phyloP scores from a whole-genome alignment of 1,140 invertebrate genomes.

The Chionoecetes opilio region DNA sequence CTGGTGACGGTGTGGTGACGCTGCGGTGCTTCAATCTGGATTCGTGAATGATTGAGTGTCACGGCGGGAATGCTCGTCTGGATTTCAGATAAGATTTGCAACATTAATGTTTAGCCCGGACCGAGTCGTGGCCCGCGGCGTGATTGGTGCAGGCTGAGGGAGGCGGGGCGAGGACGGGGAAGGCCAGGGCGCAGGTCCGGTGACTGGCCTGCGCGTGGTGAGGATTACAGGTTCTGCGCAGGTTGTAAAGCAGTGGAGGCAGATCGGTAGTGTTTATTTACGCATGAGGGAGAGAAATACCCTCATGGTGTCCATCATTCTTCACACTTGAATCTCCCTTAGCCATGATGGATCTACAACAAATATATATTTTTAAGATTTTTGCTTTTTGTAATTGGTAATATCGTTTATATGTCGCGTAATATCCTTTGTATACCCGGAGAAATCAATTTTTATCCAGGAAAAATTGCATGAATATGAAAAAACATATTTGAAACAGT shows the following conservation, averaged over 20 bases:
- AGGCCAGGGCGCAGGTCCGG: background rate
- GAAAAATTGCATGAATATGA: too few species aligned
- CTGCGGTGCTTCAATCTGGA: background rate
- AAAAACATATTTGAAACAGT: too few species aligned
- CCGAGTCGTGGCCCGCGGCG: background rate
- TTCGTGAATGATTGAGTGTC: background rate
- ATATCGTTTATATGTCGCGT: too few species aligned
- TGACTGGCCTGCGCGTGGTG: background rate
- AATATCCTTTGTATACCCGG: too few species aligned
- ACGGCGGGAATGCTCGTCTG: background rate
- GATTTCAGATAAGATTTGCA: conserved; percentile 30
- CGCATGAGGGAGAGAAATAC: background rate
- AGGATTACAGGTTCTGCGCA: background rate
- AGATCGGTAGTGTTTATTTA: conserved; percentile 11
- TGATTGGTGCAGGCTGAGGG: background rate
- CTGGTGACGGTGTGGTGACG: background rate
- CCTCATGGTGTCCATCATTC: background rate
- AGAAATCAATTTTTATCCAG: too few species aligned
- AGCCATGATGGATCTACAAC: too few species aligned
- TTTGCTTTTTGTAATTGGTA: too few species aligned
- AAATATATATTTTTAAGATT: too few species aligned
- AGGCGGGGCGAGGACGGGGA: background rate
- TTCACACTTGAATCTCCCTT: background rate
- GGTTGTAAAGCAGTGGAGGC: background rate
- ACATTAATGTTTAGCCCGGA: background rate